Percentiles rank a stretch among this genome's conserved stretches.
Conservation (phyloP, 2,113 vertebrate genomes). For the Calonectris borealis region DNA sequence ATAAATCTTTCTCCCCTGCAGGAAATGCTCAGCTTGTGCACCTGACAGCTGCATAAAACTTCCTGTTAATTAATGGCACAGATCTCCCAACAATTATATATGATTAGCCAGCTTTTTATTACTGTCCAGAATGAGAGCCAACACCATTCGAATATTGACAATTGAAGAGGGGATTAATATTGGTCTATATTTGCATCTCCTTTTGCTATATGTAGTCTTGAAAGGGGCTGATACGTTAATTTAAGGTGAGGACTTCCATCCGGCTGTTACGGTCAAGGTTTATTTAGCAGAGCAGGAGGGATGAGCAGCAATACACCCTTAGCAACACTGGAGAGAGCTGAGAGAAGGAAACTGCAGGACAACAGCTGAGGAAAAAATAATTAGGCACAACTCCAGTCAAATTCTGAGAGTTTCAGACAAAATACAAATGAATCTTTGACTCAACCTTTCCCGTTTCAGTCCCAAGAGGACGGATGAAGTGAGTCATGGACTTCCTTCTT, state of each 20-base stretch:
- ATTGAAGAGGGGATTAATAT: background rate
- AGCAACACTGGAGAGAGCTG: background rate
- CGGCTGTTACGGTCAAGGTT: background rate
- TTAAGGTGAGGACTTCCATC: background rate
- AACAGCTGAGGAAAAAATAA: background rate
- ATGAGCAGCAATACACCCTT: background rate
- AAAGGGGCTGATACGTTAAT: background rate
- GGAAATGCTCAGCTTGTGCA: constrained; percentile 15
- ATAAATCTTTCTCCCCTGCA: background rate
- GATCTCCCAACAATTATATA: background rate
- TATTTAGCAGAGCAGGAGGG: background rate
- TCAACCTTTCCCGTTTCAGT: background rate
- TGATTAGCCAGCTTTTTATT: constrained; percentile 16
- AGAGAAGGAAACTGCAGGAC: background rate
- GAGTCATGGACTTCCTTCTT: background rate
- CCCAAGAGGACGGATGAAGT: background rate
- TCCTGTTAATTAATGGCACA: constrained; percentile 1
- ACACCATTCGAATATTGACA: background rate
- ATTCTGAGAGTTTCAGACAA: background rate
- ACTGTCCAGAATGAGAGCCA: constrained; percentile 8
- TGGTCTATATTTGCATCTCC: background rate
- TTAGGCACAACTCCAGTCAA: background rate
- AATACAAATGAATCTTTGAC: background rate
- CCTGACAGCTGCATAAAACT: constrained; percentile 54
- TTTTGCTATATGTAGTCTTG: background rate